Percentiles rank a stretch among this genome's conserved stretches.
Evolutionary conservation across 35 echinoderm and acorn worm species (phyloP).

Genomic region (Chiridota heheva): DNA sequence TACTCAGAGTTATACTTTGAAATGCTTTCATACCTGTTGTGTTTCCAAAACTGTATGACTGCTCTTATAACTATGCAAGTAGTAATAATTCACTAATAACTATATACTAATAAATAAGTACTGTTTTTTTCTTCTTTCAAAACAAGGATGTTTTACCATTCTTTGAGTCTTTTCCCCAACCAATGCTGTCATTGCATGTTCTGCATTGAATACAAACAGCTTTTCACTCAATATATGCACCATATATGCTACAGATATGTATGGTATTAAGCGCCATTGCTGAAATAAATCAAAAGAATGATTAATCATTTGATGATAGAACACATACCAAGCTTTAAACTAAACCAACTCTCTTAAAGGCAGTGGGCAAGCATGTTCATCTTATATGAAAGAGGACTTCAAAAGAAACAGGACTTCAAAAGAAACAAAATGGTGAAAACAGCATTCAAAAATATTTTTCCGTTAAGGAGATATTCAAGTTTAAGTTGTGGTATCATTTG

Average conservation of each 20-base stretch:
- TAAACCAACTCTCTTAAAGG: no score
- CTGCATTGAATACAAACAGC: slow-evolving; percentile 27
- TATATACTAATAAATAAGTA: not conserved
- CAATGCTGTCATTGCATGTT: slow-evolving; percentile 21
- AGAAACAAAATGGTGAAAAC: no score
- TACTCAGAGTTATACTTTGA: not conserved
- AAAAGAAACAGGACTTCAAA: no score
- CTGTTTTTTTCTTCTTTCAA: not conserved
- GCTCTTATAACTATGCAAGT: not conserved
- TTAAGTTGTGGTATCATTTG: no score
- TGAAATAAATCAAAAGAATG: slow-evolving; percentile 21
- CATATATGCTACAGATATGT: slow-evolving; percentile 78
- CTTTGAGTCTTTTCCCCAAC: slow-evolving; percentile 54
- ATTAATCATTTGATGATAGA: no score
- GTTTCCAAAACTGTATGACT: not conserved
- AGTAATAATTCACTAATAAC: not conserved
- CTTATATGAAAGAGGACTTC: no score
- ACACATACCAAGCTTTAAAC: no score
- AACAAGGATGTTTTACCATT: slow-evolving; percentile 45
- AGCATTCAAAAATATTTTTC: no score
- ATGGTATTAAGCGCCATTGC: slow-evolving; percentile 98
- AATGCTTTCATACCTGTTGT: not conserved
- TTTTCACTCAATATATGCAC: slow-evolving; percentile 31
- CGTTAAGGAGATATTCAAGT: no score
- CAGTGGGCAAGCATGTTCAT: no score